Conservation (phyloP, 2,113 vertebrate genomes). For the Azemiops feae region DNA sequence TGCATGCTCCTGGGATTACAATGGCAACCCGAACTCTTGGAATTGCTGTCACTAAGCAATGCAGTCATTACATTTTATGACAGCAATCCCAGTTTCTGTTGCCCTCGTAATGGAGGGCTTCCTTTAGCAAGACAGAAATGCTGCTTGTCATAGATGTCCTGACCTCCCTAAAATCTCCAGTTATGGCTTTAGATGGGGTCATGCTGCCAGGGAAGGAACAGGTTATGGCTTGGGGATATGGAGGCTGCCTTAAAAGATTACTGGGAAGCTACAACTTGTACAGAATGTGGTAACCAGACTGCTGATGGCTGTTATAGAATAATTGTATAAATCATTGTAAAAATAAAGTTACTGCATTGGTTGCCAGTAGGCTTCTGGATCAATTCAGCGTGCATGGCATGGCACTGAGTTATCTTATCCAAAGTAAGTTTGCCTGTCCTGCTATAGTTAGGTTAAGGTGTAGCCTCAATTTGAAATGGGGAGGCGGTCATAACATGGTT, state of each 20-base stretch:
- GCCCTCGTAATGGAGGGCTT: neutral
- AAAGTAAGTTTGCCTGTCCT: neutral
- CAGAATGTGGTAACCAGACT: neutral
- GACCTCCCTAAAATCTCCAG: neutral
- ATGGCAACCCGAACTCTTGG: neutral
- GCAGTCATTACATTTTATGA: neutral
- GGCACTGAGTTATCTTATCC: neutral
- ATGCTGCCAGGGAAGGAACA: neutral
- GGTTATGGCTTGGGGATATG: neutral
- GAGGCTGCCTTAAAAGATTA: neutral
- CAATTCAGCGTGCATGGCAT: neutral
- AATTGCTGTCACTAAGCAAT: neutral
- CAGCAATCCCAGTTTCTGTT: neutral
- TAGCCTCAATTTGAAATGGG: neutral
- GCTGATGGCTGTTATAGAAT: neutral
- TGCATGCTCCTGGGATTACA: neutral
- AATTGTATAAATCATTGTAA: neutral
- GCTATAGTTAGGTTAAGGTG: neutral
- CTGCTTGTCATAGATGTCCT: neutral
- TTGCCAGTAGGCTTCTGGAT: neutral
- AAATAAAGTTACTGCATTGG: neutral
- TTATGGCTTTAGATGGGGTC: too few species aligned
- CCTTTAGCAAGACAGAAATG: neutral
- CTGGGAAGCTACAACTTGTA: neutral
- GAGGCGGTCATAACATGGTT: neutral